Evolutionary conservation across 2,888 invertebrate genomes (phyloP).

Genomic region (Xestia c-nigrum): DNA sequence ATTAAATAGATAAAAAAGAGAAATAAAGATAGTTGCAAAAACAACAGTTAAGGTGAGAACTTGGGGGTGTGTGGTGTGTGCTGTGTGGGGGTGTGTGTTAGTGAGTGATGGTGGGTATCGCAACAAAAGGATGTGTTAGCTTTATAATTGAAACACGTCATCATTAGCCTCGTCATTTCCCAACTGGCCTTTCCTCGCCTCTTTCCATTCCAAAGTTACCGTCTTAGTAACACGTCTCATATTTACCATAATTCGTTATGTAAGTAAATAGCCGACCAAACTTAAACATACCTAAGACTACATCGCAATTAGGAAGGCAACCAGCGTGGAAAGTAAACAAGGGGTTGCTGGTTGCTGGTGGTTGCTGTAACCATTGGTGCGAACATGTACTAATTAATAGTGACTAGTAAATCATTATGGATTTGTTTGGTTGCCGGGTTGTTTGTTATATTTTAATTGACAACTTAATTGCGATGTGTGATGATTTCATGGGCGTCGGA

Average conservation of each 20-base stretch:
- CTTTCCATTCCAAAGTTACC: neutral
- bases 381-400: conserved; percentile 54
- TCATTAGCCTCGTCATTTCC: no score
- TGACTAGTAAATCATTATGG: conserved; percentile 38
- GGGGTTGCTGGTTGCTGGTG: conserved; percentile 53
- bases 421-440: conserved; percentile 33
- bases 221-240: conserved; percentile 8
- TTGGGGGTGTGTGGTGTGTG: no score
- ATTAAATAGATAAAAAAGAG: no score
- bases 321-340: conserved; percentile 53
- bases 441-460: conserved; percentile 42
- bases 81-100: no score
- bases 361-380: conserved; percentile 46
- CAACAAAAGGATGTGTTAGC: no score
- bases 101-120: no score
- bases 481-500: neutral
- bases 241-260: conserved; percentile 18
- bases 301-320: conserved; percentile 53
- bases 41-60: no score
- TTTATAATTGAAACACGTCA: no score
- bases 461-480: conserved; percentile 9
- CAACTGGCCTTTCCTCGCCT: no score
- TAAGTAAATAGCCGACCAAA: conserved; percentile 32
- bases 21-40: no score
- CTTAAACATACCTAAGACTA: conserved; percentile 31